These are phyloP conservation scores for Shinisaurus crocodilurus DNA, from an alignment of 2,113 vertebrate species.

Conservation along the genomic window DNA sequence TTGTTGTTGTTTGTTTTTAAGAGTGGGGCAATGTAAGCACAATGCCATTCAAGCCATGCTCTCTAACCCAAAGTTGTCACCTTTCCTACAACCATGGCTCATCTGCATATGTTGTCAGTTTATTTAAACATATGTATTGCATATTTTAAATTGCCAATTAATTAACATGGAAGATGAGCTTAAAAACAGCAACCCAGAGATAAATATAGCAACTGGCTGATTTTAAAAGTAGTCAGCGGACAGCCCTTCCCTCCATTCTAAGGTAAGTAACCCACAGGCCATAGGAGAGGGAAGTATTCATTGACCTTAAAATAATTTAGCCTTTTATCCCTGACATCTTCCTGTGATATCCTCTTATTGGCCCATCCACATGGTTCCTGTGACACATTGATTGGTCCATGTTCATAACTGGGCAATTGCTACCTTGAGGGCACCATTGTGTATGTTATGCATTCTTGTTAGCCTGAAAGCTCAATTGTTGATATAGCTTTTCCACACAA, in stretches of 20 bases:
- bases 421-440: background rate
- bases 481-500: no score
- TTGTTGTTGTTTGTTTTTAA: background rate
- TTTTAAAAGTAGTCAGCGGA: background rate
- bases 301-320: background rate
- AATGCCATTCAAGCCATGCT: background rate
- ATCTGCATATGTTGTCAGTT: background rate
- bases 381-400: background rate
- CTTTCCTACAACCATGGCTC: background rate
- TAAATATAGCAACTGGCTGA: background rate
- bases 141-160: background rate
- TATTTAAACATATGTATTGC: background rate
- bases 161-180: background rate
- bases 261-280: background rate
- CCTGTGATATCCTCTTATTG: background rate
- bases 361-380: background rate
- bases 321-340: background rate
- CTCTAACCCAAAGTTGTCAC: background rate
- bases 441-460: background rate
- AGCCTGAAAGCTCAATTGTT: background rate
- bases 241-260: background rate
- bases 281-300: background rate
- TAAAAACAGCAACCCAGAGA: background rate
- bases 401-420: background rate
- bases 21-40: no score